Evolutionary conservation across 2,113 vertebrate genomes (phyloP).

Genomic region (Pseudopodoces humilis): DNA sequence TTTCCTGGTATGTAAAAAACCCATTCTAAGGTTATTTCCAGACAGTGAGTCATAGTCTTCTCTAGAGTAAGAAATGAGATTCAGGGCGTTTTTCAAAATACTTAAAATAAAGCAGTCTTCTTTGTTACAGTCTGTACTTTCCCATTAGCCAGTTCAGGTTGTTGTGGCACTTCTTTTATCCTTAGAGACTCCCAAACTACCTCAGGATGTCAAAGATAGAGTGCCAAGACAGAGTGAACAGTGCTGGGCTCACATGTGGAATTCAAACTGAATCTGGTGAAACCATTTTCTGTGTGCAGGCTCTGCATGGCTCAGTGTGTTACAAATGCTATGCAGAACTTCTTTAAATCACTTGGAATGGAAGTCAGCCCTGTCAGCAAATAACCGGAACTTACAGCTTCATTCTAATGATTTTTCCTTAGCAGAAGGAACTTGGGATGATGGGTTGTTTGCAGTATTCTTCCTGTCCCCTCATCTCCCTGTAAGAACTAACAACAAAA

Average conservation of each 20-base stretch:
- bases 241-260: neutral
- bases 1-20: neutral
- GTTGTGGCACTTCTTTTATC: neutral
- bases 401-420: neutral
- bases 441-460: neutral
- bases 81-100: neutral
- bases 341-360: neutral
- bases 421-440: neutral
- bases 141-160: neutral
- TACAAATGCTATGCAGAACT: neutral
- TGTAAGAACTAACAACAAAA: neutral
- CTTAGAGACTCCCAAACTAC: neutral
- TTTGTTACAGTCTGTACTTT: neutral
- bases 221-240: neutral
- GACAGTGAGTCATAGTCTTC: neutral
- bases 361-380: neutral
- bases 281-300: neutral
- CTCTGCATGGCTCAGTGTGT: neutral
- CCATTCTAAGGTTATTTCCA: neutral
- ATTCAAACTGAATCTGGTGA: neutral
- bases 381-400: neutral
- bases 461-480: neutral
- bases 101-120: neutral
- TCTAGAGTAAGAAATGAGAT: neutral
- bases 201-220: neutral